Percentiles rank a stretch among this genome's conserved stretches.
phyloP scores from a whole-genome alignment of 2,797 vertebrate species.

The Falco concolor region DNA sequence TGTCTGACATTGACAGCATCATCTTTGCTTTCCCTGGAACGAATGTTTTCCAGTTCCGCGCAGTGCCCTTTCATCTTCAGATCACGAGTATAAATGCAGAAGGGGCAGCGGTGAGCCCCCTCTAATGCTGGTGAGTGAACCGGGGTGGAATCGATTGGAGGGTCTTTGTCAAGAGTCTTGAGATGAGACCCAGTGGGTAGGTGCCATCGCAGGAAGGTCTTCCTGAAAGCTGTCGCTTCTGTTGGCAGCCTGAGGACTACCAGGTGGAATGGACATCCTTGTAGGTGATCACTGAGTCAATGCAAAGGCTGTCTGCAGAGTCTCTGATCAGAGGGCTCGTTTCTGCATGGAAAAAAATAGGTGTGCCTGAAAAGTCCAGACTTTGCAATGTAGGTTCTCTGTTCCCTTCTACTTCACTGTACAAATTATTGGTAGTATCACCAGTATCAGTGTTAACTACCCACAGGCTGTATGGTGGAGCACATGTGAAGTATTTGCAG shows the following conservation, averaged over 20 bases:
- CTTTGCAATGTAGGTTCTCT: not conserved
- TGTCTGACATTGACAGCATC: conserved; percentile 46
- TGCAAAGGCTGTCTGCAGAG: not conserved
- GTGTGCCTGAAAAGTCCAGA: not conserved
- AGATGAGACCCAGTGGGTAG: not conserved
- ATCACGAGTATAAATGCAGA: not conserved
- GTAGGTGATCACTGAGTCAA: not conserved
- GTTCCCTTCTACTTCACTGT: not conserved
- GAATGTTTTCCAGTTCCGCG: not conserved
- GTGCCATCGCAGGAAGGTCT: not conserved
- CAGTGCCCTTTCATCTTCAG: not conserved
- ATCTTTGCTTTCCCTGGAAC: conserved; percentile 46
- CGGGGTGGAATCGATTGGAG: not conserved
- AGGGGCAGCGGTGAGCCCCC: not conserved
- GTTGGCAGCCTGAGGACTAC: not conserved
- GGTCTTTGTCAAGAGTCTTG: not conserved
- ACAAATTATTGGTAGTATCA: not conserved
- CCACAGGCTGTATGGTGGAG: not conserved
- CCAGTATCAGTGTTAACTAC: not conserved
- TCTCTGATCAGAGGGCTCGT: not conserved
- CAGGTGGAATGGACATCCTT: not conserved
- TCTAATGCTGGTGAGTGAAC: not conserved
- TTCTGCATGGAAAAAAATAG: not conserved
- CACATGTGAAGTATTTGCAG: not conserved
- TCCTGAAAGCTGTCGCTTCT: not conserved